These are phyloP conservation scores for Lemur catta DNA, from an alignment of 2,797 vertebrate species.

Conservation along the genomic window DNA sequence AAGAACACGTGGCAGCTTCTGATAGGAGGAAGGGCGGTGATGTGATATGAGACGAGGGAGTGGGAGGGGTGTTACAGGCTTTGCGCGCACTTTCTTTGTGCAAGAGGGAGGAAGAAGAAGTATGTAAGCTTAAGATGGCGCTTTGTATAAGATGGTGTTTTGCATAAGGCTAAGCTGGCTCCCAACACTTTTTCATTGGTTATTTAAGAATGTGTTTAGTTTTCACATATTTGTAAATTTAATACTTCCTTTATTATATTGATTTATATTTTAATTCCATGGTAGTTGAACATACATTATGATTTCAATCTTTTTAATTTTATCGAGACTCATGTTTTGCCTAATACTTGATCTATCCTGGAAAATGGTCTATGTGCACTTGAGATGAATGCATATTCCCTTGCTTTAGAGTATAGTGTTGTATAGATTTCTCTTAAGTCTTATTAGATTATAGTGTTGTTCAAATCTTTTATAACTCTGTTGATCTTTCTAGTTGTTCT, in stretches of 20 bases:
- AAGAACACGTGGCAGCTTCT: too few relatives aligned
- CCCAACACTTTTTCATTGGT: not conserved
- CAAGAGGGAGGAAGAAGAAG: too few relatives aligned
- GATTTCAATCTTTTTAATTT: not conserved
- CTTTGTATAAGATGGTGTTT: too few relatives aligned
- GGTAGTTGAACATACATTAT: not conserved
- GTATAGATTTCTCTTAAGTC: not conserved
- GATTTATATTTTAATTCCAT: not conserved
- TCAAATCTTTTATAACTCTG: not conserved
- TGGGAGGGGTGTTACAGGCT: too few relatives aligned
- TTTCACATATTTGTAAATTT: not conserved
- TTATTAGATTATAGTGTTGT: not conserved
- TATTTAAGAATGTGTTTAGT: not conserved
- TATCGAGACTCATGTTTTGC: not conserved
- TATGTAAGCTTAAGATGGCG: too few relatives aligned
- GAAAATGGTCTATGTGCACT: not conserved
- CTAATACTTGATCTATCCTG: not conserved
- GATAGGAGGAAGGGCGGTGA: too few relatives aligned
- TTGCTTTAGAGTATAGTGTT: not conserved
- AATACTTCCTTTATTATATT: not conserved
- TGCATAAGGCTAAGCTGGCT: too few relatives aligned
- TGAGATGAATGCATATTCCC: not conserved
- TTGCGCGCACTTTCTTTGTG: too few relatives aligned
- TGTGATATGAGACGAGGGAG: too few relatives aligned
- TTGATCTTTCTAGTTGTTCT: not conserved